These are phyloP conservation scores for Gallirallus australis DNA, from an alignment of 2,797 vertebrate genomes.

Conservation along the genomic window DNA sequence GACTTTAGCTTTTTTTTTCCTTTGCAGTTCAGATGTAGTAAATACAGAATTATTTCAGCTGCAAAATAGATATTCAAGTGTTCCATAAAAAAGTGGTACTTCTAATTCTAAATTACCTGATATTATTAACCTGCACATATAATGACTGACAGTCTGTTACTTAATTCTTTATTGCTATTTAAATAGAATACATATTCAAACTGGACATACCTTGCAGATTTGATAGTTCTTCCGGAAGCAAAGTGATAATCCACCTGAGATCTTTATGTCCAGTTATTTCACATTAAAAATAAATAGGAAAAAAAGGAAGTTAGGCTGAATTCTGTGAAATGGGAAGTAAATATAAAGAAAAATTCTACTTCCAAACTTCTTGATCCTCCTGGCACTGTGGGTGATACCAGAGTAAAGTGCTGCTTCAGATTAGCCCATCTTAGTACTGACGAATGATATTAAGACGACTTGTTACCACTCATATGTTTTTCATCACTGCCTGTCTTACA, in stretches of 20 bases:
- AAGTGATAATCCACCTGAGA: slow-evolving; percentile 75
- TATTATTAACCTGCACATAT: background rate
- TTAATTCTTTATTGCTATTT: background rate
- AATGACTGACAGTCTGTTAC: background rate
- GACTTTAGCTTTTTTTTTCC: background rate
- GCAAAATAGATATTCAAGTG: background rate
- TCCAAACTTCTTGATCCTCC: slow-evolving; percentile 77
- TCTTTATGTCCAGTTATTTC: slow-evolving; percentile 62
- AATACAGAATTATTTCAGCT: slow-evolving; percentile 30
- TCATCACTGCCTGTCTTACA: slow-evolving; percentile 88
- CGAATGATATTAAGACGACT: slow-evolving; percentile 83
- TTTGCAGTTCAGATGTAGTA: background rate
- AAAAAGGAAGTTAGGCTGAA: slow-evolving; percentile 5
- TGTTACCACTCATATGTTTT: slow-evolving; percentile 92
- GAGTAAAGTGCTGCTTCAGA: slow-evolving; percentile 84
- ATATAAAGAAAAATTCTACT: slow-evolving; percentile 52
- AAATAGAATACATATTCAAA: slow-evolving; percentile 32
- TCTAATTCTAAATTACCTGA: background rate
- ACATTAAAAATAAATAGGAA: background rate
- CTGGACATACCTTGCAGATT: slow-evolving; percentile 78
- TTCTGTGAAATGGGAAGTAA: slow-evolving; percentile 39
- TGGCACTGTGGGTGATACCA: slow-evolving; percentile 84
- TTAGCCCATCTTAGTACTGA: slow-evolving; percentile 86
- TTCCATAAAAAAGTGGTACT: background rate
- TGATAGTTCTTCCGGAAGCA: slow-evolving; percentile 65